These are phyloP conservation scores for Microdon myrmicae DNA, from an alignment of 2,888 invertebrate genomes.

Conservation along the genomic window DNA sequence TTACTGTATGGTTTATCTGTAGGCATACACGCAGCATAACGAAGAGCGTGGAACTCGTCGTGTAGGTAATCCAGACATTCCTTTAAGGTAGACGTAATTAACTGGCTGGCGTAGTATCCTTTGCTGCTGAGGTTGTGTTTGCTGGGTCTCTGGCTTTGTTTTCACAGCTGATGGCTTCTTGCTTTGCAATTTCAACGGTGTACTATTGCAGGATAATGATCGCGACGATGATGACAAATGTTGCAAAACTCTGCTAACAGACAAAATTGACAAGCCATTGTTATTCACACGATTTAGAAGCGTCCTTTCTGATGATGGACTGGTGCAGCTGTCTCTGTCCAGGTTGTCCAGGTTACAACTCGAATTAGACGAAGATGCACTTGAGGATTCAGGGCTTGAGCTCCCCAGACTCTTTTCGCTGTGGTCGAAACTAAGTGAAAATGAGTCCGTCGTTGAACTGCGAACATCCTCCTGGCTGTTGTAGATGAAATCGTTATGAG, in stretches of 20 bases:
- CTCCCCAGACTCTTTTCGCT: constrained; percentile 55
- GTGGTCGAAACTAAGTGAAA: constrained; percentile 61
- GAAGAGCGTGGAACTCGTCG: constrained; percentile 78
- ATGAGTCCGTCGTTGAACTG: constrained; percentile 65
- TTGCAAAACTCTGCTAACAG: constrained; percentile 75
- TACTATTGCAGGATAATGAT: constrained; percentile 73
- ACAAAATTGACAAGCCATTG: constrained; percentile 68
- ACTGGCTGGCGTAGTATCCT: constrained; percentile 82
- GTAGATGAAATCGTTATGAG: constrained; percentile 57
- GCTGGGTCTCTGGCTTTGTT: constrained; percentile 18
- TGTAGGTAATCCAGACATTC: constrained; percentile 83
- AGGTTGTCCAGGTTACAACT: constrained; percentile 63
- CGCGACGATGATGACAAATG: constrained; percentile 71
- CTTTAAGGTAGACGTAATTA: constrained; percentile 81
- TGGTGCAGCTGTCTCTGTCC: constrained; percentile 45
- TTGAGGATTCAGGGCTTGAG: constrained; percentile 64
- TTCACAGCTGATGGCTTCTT: constrained; percentile 27
- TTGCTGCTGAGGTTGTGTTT: constrained; percentile 68
- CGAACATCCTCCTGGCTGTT: constrained; percentile 68
- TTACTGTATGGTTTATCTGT: constrained; percentile 56
- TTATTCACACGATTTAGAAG: constrained; percentile 58
- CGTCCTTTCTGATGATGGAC: constrained; percentile 63
- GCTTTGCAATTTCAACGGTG: constrained; percentile 57
- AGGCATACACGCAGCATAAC: constrained; percentile 62
- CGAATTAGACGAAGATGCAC: constrained; percentile 72